These are phyloP conservation scores for Spodoptera littoralis DNA, from an alignment of 2,888 invertebrate genomes.

Conservation along the genomic window DNA sequence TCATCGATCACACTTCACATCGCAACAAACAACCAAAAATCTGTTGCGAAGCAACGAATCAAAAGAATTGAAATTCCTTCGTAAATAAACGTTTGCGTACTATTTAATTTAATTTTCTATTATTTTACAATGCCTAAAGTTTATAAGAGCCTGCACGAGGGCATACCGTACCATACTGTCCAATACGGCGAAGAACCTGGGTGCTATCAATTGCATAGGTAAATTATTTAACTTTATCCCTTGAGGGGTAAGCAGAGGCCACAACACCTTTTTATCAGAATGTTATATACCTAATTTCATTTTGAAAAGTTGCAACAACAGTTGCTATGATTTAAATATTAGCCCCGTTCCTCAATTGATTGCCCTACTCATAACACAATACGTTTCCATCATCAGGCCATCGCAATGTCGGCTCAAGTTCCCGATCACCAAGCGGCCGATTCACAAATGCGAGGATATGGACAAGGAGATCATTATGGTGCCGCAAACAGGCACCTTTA, in stretches of 20 bases:
- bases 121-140: slow-evolving; percentile 76
- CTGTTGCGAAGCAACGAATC: slow-evolving; percentile 56
- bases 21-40: slow-evolving; percentile 24
- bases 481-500: slow-evolving; percentile 77
- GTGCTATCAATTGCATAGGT: slow-evolving; percentile 83
- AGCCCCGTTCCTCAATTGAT: neutral
- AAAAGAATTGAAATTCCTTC: slow-evolving; percentile 9
- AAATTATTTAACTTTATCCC: slow-evolving; percentile 15
- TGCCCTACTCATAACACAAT: neutral
- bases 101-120: slow-evolving; percentile 26
- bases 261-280: too few relatives aligned
- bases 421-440: slow-evolving; percentile 75
- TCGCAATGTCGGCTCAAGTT: slow-evolving; percentile 83
- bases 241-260: too few relatives aligned
- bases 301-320: too few relatives aligned
- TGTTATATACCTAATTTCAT: too few relatives aligned
- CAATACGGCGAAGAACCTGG: slow-evolving; percentile 74
- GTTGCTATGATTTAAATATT: neutral
- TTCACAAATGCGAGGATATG: slow-evolving; percentile 81
- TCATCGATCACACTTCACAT: too few relatives aligned
- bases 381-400: slow-evolving; percentile 69
- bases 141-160: slow-evolving; percentile 69
- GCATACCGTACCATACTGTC: slow-evolving; percentile 75
- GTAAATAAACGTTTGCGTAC: neutral
- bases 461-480: slow-evolving; percentile 69